Percentiles rank a stretch among this genome's conserved stretches.
These are phyloP conservation scores for Sialia sialis DNA, from an alignment of 2,113 vertebrate species.

Conservation along the genomic window DNA sequence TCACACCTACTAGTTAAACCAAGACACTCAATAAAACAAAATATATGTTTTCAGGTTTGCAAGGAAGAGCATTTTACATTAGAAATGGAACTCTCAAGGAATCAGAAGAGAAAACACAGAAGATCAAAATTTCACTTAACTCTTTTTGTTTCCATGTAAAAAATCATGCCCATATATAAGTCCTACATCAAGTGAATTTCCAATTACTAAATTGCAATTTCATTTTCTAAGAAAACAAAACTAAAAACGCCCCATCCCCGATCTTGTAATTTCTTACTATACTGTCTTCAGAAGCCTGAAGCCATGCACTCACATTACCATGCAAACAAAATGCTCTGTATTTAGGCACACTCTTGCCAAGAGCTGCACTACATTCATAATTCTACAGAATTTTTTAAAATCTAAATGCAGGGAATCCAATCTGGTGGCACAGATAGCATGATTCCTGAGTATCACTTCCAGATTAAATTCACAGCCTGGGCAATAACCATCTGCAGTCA, in stretches of 20 bases:
- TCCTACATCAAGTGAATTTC: not conserved
- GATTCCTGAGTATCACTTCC: not conserved
- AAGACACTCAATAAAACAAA: not conserved
- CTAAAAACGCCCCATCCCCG: accelerated
- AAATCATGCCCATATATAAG: not conserved
- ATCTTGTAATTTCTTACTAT: not conserved
- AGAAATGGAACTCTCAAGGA: not conserved
- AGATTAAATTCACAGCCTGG: not conserved
- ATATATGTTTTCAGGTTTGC: not conserved
- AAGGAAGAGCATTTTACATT: not conserved
- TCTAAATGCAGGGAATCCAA: not conserved
- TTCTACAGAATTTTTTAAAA: not conserved
- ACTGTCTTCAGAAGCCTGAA: not conserved
- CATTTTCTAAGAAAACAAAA: not conserved
- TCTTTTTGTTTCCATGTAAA: not conserved
- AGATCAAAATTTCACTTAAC: not conserved
- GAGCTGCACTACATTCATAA: not conserved
- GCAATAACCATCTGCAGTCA: not conserved
- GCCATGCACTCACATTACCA: not conserved
- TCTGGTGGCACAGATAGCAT: not conserved
- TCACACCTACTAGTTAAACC: not conserved
- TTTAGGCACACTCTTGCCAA: not conserved
- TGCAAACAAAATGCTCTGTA: not conserved
- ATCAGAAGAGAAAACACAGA: not conserved
- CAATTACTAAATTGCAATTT: not conserved